Conservation (phyloP, 2,113 vertebrate genomes). For the Megalops atlanticus region DNA sequence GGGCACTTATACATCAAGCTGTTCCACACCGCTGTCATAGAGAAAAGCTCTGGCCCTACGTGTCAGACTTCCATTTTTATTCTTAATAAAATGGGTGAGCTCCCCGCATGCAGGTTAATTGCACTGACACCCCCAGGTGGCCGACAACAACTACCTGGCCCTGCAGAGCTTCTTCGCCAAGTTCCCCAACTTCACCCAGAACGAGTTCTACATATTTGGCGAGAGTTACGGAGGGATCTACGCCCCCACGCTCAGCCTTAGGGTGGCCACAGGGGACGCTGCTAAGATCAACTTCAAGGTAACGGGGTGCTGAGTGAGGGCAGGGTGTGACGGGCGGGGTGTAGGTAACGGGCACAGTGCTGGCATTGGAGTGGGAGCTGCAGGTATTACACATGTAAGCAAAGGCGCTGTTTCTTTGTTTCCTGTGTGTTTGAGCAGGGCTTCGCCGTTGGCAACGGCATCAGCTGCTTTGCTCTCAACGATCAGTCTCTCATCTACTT, state of each 20-base stretch:
- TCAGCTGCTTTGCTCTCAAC: constrained; percentile 67
- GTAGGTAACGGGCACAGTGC: too few relatives aligned
- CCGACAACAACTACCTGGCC: constrained; percentile 71
- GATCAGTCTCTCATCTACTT: constrained; percentile 73
- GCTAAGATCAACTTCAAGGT: constrained; percentile 70
- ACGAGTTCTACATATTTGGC: constrained; percentile 75
- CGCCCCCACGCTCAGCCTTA: constrained; percentile 67
- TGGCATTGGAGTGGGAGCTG: too few relatives aligned
- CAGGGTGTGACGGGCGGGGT: too few relatives aligned
- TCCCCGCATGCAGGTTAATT: not conserved
- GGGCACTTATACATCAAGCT: not conserved
- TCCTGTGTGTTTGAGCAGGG: constrained; percentile 53
- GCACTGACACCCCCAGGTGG: constrained; percentile 55
- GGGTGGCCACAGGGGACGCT: constrained; percentile 52
- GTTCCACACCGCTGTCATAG: too few relatives aligned
- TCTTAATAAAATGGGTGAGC: not conserved
- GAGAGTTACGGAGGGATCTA: constrained; percentile 78
- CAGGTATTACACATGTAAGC: not conserved
- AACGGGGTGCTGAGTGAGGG: constrained; percentile 22
- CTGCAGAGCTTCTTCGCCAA: constrained; percentile 72
- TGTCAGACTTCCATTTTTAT: not conserved
- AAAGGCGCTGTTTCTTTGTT: not conserved
- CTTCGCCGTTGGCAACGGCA: constrained; percentile 74
- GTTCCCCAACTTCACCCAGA: constrained; percentile 70
- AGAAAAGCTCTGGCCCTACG: not conserved